Evolutionary conservation across 2,888 invertebrate genomes (phyloP).

Genomic region (Himalopsyche japonica): DNA sequence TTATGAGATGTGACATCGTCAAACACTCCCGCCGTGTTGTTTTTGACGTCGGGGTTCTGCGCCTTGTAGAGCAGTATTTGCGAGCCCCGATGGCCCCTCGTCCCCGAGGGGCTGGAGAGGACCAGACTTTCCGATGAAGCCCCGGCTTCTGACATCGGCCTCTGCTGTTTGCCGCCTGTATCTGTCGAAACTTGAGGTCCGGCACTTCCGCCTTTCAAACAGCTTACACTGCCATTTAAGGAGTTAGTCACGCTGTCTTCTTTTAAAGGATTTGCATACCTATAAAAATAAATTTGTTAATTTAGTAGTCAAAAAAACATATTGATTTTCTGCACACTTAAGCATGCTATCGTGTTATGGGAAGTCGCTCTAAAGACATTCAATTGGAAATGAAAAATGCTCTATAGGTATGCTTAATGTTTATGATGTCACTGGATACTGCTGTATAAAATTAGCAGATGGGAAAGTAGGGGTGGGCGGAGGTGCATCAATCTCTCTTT

Average conservation of each 20-base stretch:
- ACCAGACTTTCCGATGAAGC: constrained; percentile 39
- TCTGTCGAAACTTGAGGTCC: constrained; percentile 54
- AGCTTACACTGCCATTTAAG: constrained; percentile 58
- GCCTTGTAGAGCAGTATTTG: constrained; percentile 79
- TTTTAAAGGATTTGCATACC: constrained; percentile 77
- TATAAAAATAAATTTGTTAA: background rate
- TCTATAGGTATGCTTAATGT: too few species aligned
- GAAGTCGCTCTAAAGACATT: too few species aligned
- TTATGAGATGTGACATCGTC: constrained; percentile 64
- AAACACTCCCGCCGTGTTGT: constrained; percentile 74
- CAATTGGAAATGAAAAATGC: too few species aligned
- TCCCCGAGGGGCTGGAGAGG: constrained; percentile 43
- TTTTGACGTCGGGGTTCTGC: constrained; percentile 81
- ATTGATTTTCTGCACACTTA: too few species aligned
- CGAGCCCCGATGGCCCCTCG: constrained; percentile 56
- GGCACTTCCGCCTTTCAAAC: constrained; percentile 49
- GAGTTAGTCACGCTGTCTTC: constrained; percentile 59
- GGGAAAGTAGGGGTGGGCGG: too few species aligned
- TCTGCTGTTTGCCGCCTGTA: constrained; percentile 27
- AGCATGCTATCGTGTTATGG: too few species aligned
- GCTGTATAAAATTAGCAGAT: too few species aligned
- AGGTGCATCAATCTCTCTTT: too few species aligned
- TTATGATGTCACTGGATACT: too few species aligned
- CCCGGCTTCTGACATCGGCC: constrained; percentile 38
- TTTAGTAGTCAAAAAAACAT: background rate